Conservation (phyloP, 1,140 invertebrate genomes). For the Drosophila triauraria region DNA sequence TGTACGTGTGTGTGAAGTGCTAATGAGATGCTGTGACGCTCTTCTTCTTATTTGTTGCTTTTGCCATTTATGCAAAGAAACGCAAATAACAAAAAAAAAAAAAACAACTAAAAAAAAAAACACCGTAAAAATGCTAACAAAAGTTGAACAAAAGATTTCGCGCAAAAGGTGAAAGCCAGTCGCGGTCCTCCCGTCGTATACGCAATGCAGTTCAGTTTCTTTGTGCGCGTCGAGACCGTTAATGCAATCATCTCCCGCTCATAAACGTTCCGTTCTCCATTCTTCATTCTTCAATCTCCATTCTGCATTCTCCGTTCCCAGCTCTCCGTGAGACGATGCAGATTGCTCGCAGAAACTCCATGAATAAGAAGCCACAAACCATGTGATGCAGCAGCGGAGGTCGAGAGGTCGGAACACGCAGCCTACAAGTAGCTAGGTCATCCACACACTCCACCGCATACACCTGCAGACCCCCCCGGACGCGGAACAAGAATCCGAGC, state of each 20-base stretch:
- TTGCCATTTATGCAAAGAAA: constrained; percentile 79
- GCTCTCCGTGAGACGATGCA: constrained; percentile 66
- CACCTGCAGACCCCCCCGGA: constrained; percentile 35
- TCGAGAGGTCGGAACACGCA: constrained; percentile 70
- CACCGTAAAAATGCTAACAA: constrained; percentile 21
- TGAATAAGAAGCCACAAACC: constrained; percentile 56
- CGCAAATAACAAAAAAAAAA: constrained; percentile 40
- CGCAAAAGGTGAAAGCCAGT: constrained; percentile 77
- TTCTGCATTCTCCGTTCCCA: constrained; percentile 50
- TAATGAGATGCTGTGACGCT: constrained; percentile 76
- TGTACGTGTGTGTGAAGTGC: constrained; percentile 57
- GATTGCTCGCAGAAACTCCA: constrained; percentile 33
- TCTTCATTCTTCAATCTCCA: constrained; percentile 1
- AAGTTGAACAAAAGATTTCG: constrained; percentile 57
- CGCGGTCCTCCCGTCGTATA: constrained; percentile 43
- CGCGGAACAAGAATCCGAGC: constrained; percentile 25
- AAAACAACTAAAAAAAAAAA: neutral
- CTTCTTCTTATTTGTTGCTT: constrained; percentile 71
- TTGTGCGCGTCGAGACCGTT: constrained; percentile 59
- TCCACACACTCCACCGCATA: constrained; percentile 36
- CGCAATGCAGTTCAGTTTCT: constrained; percentile 57
- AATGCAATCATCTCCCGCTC: constrained; percentile 61
- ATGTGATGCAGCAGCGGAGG: constrained; percentile 73
- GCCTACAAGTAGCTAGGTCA: constrained; percentile 77
- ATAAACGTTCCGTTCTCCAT: constrained; percentile 45